Base-by-base conservation (phyloP, 2,113 vertebrate genomes). In the Diadophis punctatus region DNA sequence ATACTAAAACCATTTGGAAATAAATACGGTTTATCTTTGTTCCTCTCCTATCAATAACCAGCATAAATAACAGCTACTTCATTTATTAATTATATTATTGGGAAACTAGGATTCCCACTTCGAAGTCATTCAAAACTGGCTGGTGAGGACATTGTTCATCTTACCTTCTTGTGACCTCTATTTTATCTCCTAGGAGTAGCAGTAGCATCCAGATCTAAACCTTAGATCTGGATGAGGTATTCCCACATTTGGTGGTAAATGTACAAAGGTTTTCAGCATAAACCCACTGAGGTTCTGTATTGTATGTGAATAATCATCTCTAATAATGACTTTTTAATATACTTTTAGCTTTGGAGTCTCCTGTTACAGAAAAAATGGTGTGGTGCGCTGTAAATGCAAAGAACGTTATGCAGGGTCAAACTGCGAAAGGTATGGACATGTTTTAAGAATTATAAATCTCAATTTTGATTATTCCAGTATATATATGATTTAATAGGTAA, bases 331-430 rank as follows among this genome's bases (percentile, higher is more conserved):
- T 8, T 95, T 91, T 53, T 86, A 56, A 94, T 92, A 10, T 74
- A 97, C 96, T 97, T 96, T 86, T 95, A 99, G 99, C 95, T 99
- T 99, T 95, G 99, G 99, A 90, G 97, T 98, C 58, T 97, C 98
- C 97, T 99, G 99, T 95, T 98, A 98, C 93, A 97, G 96, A 95
- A 98, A 98, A 96, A 95, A 96, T 43, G 95, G 97, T 91, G 95
- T 93, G 14, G 95, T 99, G 90, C 97, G 97, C 2, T 99, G 99
- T 95, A 97, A 99, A 91, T 99, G 99, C 95, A 98, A 98, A 94
- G 98, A 99, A 93, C 98, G 98, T 93, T 99, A 99, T 52, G 98
- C 98, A 89, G 99, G 99, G 94, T 97, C 99, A 95, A 97, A 97
- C 94, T 99, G 99, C 95, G 99, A 99, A 98, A 99, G 99, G 99